Conservation (phyloP, 2,797 vertebrate genomes). For the Chelmon rostratus region DNA sequence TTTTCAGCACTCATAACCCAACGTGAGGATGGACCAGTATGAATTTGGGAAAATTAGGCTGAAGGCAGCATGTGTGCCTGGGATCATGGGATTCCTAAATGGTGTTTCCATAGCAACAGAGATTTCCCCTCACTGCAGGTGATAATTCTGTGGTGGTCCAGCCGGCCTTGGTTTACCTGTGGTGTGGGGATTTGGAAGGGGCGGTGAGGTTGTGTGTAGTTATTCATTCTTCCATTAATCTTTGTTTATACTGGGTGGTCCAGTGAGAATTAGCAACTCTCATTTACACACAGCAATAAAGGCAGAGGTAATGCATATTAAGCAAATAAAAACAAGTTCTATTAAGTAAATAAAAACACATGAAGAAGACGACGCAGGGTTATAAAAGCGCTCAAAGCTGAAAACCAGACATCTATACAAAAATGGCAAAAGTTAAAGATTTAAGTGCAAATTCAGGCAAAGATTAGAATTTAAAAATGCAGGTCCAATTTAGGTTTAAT, state of each 20-base stretch:
- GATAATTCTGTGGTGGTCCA: slow-evolving; percentile 62
- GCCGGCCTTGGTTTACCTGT: slow-evolving; percentile 54
- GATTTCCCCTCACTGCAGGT: slow-evolving; percentile 55
- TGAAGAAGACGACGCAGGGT: not conserved
- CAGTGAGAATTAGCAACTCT: slow-evolving; percentile 25
- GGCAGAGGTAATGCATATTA: slow-evolving; percentile 9
- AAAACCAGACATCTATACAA: slow-evolving; percentile 4
- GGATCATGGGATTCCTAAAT: slow-evolving; percentile 65
- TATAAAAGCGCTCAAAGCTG: slow-evolving; percentile 10
- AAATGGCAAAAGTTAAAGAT: not conserved
- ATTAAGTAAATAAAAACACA: slow-evolving; percentile 3
- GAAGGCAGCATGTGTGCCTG: slow-evolving; percentile 34
- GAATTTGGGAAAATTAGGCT: slow-evolving; percentile 65
- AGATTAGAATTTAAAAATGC: not conserved
- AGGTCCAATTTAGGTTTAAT: not conserved
- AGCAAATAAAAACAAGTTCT: slow-evolving; percentile 5
- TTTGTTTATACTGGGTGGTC: slow-evolving; percentile 26
- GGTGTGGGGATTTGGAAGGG: slow-evolving; percentile 12
- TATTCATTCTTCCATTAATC: slow-evolving; percentile 52
- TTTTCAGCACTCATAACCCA: slow-evolving; percentile 24
- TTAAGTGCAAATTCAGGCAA: not conserved
- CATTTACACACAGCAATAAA: slow-evolving; percentile 38
- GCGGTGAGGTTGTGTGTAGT: slow-evolving; percentile 11
- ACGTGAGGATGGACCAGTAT: slow-evolving; percentile 31
- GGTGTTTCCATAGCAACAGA: slow-evolving; percentile 79